Percentiles rank a stretch among this genome's conserved stretches.
These are phyloP conservation scores for Tineola bisselliella DNA, from an alignment of 2,888 invertebrate species.

Conservation along the genomic window DNA sequence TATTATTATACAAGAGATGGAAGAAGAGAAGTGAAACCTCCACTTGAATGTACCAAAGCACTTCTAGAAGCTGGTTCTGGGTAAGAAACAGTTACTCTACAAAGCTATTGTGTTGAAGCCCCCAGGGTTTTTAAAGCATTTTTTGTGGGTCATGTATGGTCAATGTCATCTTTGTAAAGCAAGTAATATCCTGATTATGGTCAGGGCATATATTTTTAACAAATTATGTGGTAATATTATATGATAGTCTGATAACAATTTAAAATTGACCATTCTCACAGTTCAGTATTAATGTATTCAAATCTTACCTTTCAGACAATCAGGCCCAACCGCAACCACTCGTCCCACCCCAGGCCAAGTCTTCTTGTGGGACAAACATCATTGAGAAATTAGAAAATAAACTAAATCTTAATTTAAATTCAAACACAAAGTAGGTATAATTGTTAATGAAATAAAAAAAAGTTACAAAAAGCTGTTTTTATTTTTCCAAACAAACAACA, in stretches of 20 bases:
- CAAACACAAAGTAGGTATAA: not conserved
- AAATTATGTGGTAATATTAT: no score
- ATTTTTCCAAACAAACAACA: not conserved
- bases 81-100: no score
- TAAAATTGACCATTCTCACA: no score
- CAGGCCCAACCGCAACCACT: not conserved
- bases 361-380: constrained; percentile 68
- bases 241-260: no score
- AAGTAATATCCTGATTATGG: no score
- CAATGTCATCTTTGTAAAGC: no score
- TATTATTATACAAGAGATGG: constrained; percentile 88
- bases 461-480: not conserved
- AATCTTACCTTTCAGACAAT: not conserved
- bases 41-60: constrained; percentile 59
- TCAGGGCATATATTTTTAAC: no score
- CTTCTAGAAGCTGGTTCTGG: constrained; percentile 49
- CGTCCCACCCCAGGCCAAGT: constrained; percentile 67
- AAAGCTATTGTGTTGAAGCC: no score
- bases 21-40: constrained; percentile 79
- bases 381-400: constrained; percentile 18
- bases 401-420: not conserved
- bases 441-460: not conserved
- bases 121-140: no score
- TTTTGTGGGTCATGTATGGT: no score
- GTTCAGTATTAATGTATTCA: no score